phyloP scores from a whole-genome alignment of 2,888 invertebrate species.

The Chorisops tibialis region DNA sequence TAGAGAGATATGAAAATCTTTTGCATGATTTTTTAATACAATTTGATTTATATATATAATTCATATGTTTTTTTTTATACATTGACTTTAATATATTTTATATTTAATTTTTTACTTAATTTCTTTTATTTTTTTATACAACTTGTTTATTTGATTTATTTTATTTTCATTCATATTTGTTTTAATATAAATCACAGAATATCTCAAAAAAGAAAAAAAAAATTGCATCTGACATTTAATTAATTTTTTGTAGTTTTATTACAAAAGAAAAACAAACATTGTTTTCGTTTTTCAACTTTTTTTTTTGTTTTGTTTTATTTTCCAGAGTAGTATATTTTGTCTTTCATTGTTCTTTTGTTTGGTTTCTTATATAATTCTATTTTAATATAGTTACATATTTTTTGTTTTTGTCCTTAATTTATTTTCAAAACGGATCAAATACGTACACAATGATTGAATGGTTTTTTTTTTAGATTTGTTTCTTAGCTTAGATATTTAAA shows the following conservation, averaged over 20 bases:
- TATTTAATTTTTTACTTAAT: constrained; percentile 1
- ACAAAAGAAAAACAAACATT: constrained; percentile 1
- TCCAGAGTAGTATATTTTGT: neutral
- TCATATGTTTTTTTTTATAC: constrained; percentile 14
- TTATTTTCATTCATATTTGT: constrained; percentile 14
- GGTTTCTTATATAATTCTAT: constrained; percentile 15
- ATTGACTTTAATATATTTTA: constrained; percentile 16
- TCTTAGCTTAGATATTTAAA: constrained; percentile 4
- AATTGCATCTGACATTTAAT: constrained; percentile 21
- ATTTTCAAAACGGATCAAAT: constrained; percentile 27
- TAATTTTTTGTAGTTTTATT: constrained; percentile 6
- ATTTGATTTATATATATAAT: constrained; percentile 2
- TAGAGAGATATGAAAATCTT: constrained; percentile 11
- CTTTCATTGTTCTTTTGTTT: constrained; percentile 17
- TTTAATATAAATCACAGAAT: constrained; percentile 25
- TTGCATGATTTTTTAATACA: constrained; percentile 2
- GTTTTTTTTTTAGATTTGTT: constrained; percentile 30
- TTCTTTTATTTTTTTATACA: constrained; percentile 13
- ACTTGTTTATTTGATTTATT: constrained; percentile 20
- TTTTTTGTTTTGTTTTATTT: constrained; percentile 1
- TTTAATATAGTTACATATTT: constrained; percentile 20
- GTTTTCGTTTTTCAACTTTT: neutral
- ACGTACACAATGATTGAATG: constrained; percentile 12
- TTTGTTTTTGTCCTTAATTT: constrained; percentile 25
- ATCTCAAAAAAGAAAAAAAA: constrained; percentile 22